Evolutionary conservation across 2,113 vertebrate genomes (phyloP), one percentile per base, ranked within the genome.

Genomic region (Silurus asotus): DNA sequence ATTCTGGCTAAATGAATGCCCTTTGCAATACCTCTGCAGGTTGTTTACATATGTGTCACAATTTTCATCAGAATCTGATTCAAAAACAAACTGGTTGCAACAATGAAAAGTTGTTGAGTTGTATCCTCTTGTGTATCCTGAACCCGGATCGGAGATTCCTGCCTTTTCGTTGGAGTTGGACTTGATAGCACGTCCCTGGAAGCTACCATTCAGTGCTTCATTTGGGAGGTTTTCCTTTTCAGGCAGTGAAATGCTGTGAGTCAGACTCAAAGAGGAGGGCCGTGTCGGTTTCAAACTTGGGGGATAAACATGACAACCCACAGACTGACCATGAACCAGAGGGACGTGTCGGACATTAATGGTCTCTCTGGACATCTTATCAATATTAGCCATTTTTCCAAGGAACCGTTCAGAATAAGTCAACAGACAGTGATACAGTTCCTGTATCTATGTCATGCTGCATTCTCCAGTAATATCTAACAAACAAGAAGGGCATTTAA

Each of bases 301-400:
- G 65, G 93, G 94, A 92, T 96, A 96, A 83, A 92, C 69, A 25
- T 90, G 85, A 92, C 95, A 96, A 79, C 96, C 95, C 1, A 96
- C 96, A 0, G 96, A 96, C 67, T 96, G 96, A 92, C 97, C 97
- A 67, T 96, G 96, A 82, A 97, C 96, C 91, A 97, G 93, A 0
- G 97, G 97, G 89, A 97, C 96, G 91, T 97, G 97, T 92, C 96
- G 97, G 64, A 97, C 96, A 84, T 98, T 95, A 92, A 99, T 91
- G 0, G 97, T 98, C 93, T 98, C 96, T 86, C 97, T 96, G 28
- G 96, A 95, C 89, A 97, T 95, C 90, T 96, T 96, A 84, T 96
- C 96, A 62, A 96, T 92, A 92, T 95, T 97, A 92, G 97, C 97
- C 98, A 99, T 99, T 83, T 56, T 89, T 79, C 76, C 84, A 83